These are phyloP conservation scores for Sander lucioperca DNA, from an alignment of 2,113 vertebrate species.

Conservation along the genomic window DNA sequence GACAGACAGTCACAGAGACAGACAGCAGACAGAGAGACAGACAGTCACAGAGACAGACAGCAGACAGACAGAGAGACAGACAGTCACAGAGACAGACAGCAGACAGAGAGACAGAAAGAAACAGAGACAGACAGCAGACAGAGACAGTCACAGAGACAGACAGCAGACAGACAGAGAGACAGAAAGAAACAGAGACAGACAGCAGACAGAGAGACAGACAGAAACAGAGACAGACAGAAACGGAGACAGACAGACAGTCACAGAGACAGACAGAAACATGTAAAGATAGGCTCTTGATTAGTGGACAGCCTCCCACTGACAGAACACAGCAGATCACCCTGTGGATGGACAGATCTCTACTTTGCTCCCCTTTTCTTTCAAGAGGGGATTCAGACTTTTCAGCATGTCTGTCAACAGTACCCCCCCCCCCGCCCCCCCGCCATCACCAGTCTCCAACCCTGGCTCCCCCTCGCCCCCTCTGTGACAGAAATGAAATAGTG, in stretches of 20 bases:
- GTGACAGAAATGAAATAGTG: too few species aligned
- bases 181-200: background rate
- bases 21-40: background rate
- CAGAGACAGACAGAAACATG: background rate
- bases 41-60: background rate
- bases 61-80: background rate
- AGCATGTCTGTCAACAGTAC: slow-evolving; percentile 38
- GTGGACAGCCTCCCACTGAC: slow-evolving; percentile 3
- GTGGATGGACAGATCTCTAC: slow-evolving; percentile 31
- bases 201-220: background rate
- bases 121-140: background rate
- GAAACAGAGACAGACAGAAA: background rate
- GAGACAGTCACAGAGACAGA: background rate
- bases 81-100: background rate
- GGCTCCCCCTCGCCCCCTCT: too few species aligned
- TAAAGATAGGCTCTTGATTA: slow-evolving; percentile 29
- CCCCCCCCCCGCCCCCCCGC: too few species aligned
- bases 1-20: background rate
- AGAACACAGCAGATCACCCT: slow-evolving; percentile 31
- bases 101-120: too few species aligned
- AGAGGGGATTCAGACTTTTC: slow-evolving; percentile 48
- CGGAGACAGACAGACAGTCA: background rate
- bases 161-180: background rate
- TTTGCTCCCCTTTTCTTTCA: slow-evolving; percentile 44
- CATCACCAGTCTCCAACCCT: too few species aligned